Evolutionary conservation across 2,113 vertebrate species (phyloP), one percentile per base, ranked within the genome.

Genomic region (Ptychochromis oligacanthus): DNA sequence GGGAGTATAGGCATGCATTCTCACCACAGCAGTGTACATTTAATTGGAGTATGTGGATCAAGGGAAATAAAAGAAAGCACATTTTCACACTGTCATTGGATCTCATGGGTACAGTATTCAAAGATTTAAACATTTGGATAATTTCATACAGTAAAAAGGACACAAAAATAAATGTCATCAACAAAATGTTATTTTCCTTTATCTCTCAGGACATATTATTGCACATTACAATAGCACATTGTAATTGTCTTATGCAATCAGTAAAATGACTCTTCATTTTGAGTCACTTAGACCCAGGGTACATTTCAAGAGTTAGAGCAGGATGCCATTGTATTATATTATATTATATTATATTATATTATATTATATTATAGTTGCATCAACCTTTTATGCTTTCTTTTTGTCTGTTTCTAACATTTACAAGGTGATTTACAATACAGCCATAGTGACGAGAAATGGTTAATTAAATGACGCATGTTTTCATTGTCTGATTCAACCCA

Each of bases 231-330:
- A 64, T 82, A 81, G 84, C 85, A 83, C 79, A 79, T 84, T 83
- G 43, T 80, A 86, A 91, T 81, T 84, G 40, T 87, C 60, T 90
- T 77, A 64, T 87, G 59, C 34, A 77, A 36, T 77, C 77, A 74
- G 24, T 85, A 77, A 76, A 82, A 76, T 80, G 70, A 74, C 75
- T 87, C 54, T 84, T 90, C 67, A 86, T 85, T 93, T 76, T 85
- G 54, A 82, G 31, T 88, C 74, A 80, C 74, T 78, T 60, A 90
- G 43, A 75, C 76, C 62, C 52, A 79, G 52, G 79, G 77, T 80
- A 65, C 77, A 82, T 88, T 78, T 87, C 17, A 87, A 43, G 36
- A 77, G 58, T 77, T 49, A 79, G 76, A 87, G 46, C 74, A 88
- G 22, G 61, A 72, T 70, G 31, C 8, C 62, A 77, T 46, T 72